Evolutionary conservation across 2,113 vertebrate species (phyloP), one percentile per base, ranked within the genome.

Genomic region (Callorhinus ursinus): DNA sequence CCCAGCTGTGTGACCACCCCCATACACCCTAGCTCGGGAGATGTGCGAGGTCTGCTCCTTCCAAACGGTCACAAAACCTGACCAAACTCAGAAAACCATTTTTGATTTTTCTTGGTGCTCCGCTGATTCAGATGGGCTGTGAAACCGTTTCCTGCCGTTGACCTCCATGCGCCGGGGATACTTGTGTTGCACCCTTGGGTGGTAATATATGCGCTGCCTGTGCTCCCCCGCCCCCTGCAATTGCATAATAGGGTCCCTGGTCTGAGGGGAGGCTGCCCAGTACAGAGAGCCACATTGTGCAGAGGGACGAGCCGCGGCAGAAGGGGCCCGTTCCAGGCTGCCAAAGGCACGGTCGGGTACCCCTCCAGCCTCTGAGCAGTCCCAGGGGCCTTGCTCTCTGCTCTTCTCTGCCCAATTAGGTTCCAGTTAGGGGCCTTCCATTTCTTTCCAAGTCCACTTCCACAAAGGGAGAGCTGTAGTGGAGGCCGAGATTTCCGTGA

Each of bases 401-500:
- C 67, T 63, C 65, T 57, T 97, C 95, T 98, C 65, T 88, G 36
- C 28, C 82, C 86, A 90, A 4, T 97, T 14, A 39, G 86, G 69
- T 98, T 97, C 96, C 84, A 83, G 81, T 89, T 74, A 3, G 24
- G 89, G 90, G 21, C n/a, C 69, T 81, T 98, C 97, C 84, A 97
- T 57, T 69, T 95, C 93, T 97, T 98, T 96, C 97, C 81, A 82
- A 69, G 83, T 93, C 87, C 74, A 95, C 88, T 93, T 98, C 98
- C 93, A 98, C 97, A 98, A 98, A 98, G 88, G 89, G 90, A 95
- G 95, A 95, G 97, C 98, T 98, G 96, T 98, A 93, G 93, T 97
- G 97, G 97, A 96, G 97, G 97, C 97, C 81, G 79, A 94, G 97
- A 98, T 98, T 98, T 98, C 98, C 81, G 94, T 98, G 96, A 98